A percentile compares a stretch with the other conserved stretches of the same genome.
These are phyloP conservation scores for Chaenodraco wilsoni DNA, from an alignment of 2,797 vertebrate species.

Conservation along the genomic window DNA sequence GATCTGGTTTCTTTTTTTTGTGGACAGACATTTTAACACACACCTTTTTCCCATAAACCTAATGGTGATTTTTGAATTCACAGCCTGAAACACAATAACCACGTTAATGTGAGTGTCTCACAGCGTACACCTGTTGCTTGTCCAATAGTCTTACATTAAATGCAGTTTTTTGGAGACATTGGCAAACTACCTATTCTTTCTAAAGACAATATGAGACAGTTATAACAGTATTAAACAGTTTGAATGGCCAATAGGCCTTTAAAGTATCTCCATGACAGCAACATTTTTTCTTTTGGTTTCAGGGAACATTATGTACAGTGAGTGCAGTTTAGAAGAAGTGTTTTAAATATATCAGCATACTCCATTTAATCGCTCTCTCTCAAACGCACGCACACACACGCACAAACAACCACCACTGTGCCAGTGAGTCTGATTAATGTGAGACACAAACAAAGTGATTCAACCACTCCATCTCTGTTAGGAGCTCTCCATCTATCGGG, in stretches of 20 bases:
- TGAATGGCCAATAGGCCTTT: background rate
- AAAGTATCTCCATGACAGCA: constrained; percentile 1
- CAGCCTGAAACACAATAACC: too few relatives aligned
- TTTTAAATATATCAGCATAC: background rate
- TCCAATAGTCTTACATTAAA: too few relatives aligned
- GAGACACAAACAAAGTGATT: constrained; percentile 68
- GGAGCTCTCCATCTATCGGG: constrained; percentile 66
- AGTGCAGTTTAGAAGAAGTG: constrained; percentile 6
- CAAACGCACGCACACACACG: background rate
- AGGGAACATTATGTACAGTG: background rate
- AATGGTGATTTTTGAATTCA: too few relatives aligned
- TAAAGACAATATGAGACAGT: too few relatives aligned
- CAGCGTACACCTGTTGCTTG: too few relatives aligned
- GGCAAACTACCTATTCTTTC: too few relatives aligned
- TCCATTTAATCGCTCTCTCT: constrained; percentile 23
- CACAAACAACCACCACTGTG: constrained; percentile 33
- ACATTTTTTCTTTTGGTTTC: background rate
- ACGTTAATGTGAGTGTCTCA: too few relatives aligned
- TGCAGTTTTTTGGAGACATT: too few relatives aligned
- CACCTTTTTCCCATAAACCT: too few relatives aligned
- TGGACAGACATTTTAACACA: too few relatives aligned
- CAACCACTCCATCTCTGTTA: constrained; percentile 67
- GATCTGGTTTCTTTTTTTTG: background rate
- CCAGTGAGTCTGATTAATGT: constrained; percentile 61
- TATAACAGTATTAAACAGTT: too few relatives aligned